phyloP scores from a whole-genome alignment of 2,888 invertebrate genomes.

The Limnephilus marmoratus region DNA sequence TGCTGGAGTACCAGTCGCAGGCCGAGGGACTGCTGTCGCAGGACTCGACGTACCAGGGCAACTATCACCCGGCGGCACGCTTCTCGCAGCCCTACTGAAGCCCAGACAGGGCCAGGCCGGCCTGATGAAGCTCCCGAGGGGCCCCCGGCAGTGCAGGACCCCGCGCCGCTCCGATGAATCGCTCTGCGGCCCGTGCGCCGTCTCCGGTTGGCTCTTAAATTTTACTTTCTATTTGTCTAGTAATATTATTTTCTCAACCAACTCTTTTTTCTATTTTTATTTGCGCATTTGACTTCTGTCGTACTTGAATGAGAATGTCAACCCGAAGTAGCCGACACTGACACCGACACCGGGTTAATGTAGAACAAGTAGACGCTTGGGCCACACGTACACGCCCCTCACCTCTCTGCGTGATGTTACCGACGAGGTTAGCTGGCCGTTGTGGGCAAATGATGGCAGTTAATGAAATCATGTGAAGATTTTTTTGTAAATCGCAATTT shows the following conservation, averaged over 20 bases:
- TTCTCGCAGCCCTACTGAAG: constrained; percentile 84
- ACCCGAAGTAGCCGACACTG: constrained; percentile 31
- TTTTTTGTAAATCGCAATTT: not conserved
- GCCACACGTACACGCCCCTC: not conserved
- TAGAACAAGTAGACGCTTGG: constrained; percentile 25
- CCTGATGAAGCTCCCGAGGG: constrained; percentile 50
- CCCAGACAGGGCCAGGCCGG: constrained; percentile 63
- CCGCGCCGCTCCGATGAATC: constrained; percentile 47
- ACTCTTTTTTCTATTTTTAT: constrained; percentile 26
- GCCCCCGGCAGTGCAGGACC: constrained; percentile 47
- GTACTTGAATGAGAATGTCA: constrained; percentile 16
- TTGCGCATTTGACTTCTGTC: constrained; percentile 32
- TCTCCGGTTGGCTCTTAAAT: constrained; percentile 31
- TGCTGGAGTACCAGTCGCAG: constrained; percentile 93
- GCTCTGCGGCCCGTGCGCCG: constrained; percentile 34
- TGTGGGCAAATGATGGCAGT: not conserved
- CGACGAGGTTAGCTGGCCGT: constrained; percentile 16
- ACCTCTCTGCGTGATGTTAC: constrained; percentile 16
- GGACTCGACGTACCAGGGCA: constrained; percentile 91
- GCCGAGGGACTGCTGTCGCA: constrained; percentile 96
- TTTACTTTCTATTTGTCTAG: constrained; percentile 38
- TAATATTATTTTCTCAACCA: constrained; percentile 37
- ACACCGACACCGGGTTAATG: not conserved
- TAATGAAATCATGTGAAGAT: constrained; percentile 12
- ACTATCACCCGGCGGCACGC: constrained; percentile 82